Base-by-base conservation (phyloP, 2,888 invertebrate genomes). In the Neoitamus cyanurus region DNA sequence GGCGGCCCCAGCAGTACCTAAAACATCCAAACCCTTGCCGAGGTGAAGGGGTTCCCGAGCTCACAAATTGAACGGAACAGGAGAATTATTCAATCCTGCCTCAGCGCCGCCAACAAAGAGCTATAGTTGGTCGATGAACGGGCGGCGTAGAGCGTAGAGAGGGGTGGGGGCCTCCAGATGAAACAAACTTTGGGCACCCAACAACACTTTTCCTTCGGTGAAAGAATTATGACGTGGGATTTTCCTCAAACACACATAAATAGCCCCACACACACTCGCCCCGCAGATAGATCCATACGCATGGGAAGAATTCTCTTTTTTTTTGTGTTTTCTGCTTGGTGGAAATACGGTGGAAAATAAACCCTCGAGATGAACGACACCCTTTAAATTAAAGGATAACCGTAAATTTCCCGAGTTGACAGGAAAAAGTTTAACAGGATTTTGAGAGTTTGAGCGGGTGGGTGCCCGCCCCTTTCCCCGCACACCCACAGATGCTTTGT, bases 321-420 rank as follows among this genome's bases (percentile, higher is more conserved):
- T 46, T 48, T 58, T 58, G 15, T 58, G 58, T 58, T 73, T 34
- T 73, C 31, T 69, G 9, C 28, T 80, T 31, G 31, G 48, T 48
- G 83, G 72, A 83, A 83, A 72, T 83, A 72, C 48, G 84, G 78
- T 78, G 77, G 72, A 85, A 84, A 85, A 84, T 82, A 85, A 84
- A 80, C 85, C 85, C 84, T 84, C 70, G 75, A 85, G 73, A 85
- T 85, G 85, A 84, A 85, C 85, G 85, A 85, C 85, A 85, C 84
- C 85, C 80, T 84, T 83, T 85, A 85, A 85, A 85, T 85, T 85
- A 84, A 85, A 80, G 85, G 84, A 84, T 85, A 73, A 83, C 69
- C 84, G 28, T 83, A 84, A 69, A 84, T 84, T 78, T 70, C 69
- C 70, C 58, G 42, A 77, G 77, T 78, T 84, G 84, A 84, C 84